phyloP scores from a whole-genome alignment of 1,140 invertebrate genomes.

The Zophobas atratus region DNA sequence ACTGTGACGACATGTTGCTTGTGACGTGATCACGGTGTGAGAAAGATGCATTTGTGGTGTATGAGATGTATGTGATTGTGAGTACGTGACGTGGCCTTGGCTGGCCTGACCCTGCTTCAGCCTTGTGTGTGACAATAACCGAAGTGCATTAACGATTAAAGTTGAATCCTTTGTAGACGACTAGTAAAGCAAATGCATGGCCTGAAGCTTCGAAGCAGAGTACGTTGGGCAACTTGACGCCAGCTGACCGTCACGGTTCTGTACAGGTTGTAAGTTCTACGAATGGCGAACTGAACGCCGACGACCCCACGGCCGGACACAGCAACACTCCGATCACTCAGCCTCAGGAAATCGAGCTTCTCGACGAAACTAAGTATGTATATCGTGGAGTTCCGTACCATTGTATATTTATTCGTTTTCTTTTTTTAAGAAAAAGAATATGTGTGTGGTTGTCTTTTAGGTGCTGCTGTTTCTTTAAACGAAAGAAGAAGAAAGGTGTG shows the following conservation, averaged over 20 bases:
- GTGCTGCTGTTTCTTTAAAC: slow-evolving; percentile 97
- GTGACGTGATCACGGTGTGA: no score
- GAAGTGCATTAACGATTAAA: slow-evolving; percentile 4
- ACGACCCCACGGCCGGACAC: slow-evolving; percentile 96
- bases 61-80: background rate
- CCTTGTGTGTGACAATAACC: background rate
- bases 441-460: slow-evolving; percentile 77
- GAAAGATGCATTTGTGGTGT: background rate
- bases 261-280: slow-evolving; percentile 96
- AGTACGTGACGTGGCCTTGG: slow-evolving; percentile 4
- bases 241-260: slow-evolving; percentile 91
- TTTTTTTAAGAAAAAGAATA: slow-evolving; percentile 35
- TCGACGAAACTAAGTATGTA: slow-evolving; percentile 94
- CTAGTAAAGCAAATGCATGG: slow-evolving; percentile 68
- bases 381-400: slow-evolving; percentile 33
- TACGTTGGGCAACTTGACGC: slow-evolving; percentile 85
- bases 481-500: slow-evolving; percentile 95
- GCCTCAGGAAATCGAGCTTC: slow-evolving; percentile 92
- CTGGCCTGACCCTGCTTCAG: slow-evolving; percentile 11
- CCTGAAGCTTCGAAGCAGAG: slow-evolving; percentile 73
- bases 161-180: slow-evolving; percentile 54
- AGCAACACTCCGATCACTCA: slow-evolving; percentile 97
- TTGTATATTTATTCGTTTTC: slow-evolving; percentile 38
- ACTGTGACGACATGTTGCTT: no score
- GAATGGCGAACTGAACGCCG: slow-evolving; percentile 94